Percentiles rank a stretch among this genome's conserved stretches.
Conservation (phyloP, 2,113 vertebrate genomes). For the Hippoglossus stenolepis region DNA sequence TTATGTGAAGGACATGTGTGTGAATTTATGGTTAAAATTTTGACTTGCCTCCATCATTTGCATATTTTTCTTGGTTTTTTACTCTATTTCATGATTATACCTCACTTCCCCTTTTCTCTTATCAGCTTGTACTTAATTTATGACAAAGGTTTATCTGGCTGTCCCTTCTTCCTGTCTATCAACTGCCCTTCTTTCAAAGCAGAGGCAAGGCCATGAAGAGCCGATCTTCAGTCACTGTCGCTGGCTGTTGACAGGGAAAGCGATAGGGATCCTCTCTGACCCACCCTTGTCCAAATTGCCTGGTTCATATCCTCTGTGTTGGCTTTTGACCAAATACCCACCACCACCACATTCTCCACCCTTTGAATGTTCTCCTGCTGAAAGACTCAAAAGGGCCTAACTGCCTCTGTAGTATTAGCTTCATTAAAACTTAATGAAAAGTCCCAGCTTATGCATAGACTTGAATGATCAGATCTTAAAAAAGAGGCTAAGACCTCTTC, state of each 20-base stretch:
- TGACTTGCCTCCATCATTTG: slow-evolving; percentile 14
- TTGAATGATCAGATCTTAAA: neutral
- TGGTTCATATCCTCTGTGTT: slow-evolving; percentile 19
- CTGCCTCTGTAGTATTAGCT: slow-evolving; percentile 44
- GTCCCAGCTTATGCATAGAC: neutral
- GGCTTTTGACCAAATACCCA: slow-evolving; percentile 24
- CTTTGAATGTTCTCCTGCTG: slow-evolving; percentile 11
- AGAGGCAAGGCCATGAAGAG: slow-evolving; percentile 2
- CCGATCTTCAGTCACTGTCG: slow-evolving; percentile 24
- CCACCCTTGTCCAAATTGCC: slow-evolving; percentile 24
- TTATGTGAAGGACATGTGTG: neutral
- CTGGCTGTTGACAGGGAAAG: slow-evolving; percentile 18
- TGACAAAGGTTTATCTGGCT: neutral
- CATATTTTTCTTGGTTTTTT: neutral
- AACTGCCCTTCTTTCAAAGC: neutral
- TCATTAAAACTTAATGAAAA: slow-evolving; percentile 52
- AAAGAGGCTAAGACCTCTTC: neutral
- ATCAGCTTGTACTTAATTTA: slow-evolving; percentile 17
- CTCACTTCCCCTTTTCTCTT: neutral
- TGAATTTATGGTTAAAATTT: slow-evolving; percentile 1
- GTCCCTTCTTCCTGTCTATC: neutral
- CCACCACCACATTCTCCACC: neutral
- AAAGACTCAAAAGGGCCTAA: slow-evolving; percentile 23
- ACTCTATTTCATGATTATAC: neutral
- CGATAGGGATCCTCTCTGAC: slow-evolving; percentile 26